phyloP scores from a whole-genome alignment of 2,888 invertebrate species.

The Galeruca laticollis region DNA sequence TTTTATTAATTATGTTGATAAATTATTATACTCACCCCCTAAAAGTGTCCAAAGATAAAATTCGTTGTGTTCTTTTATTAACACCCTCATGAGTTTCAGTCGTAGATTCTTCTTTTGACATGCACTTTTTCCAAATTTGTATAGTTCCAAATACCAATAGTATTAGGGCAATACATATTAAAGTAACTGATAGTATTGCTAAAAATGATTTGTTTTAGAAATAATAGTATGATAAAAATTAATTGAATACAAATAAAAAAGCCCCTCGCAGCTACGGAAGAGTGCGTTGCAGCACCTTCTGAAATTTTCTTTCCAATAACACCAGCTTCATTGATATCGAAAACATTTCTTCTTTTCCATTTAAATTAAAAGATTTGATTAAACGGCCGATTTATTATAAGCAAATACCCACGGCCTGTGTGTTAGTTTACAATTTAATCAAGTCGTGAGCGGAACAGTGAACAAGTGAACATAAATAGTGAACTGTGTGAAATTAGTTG shows the following conservation, averaged over 20 bases:
- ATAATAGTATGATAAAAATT: not conserved
- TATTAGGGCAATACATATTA: slow-evolving; percentile 60
- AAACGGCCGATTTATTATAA: too few species aligned
- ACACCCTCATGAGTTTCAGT: slow-evolving; percentile 29
- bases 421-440: too few species aligned
- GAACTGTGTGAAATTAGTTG: too few species aligned
- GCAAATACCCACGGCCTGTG: too few species aligned
- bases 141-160: slow-evolving; percentile 51
- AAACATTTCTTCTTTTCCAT: too few species aligned
- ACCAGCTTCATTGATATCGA: too few species aligned
- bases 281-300: too few species aligned
- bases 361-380: too few species aligned
- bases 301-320: too few species aligned
- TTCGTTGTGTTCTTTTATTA: slow-evolving; percentile 63
- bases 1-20: not conserved
- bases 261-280: too few species aligned
- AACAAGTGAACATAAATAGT: too few species aligned
- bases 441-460: too few species aligned
- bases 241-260: not conserved
- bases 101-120: slow-evolving; percentile 33
- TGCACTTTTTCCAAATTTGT: slow-evolving; percentile 47
- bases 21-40: slow-evolving; percentile 73
- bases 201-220: slow-evolving; percentile 36
- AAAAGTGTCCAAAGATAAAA: slow-evolving; percentile 82
- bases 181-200: slow-evolving; percentile 66